Evolutionary conservation across 1,140 invertebrate species (phyloP), one percentile per base, ranked within the genome.

Genomic region (Schlechtendalia chinensis): DNA sequence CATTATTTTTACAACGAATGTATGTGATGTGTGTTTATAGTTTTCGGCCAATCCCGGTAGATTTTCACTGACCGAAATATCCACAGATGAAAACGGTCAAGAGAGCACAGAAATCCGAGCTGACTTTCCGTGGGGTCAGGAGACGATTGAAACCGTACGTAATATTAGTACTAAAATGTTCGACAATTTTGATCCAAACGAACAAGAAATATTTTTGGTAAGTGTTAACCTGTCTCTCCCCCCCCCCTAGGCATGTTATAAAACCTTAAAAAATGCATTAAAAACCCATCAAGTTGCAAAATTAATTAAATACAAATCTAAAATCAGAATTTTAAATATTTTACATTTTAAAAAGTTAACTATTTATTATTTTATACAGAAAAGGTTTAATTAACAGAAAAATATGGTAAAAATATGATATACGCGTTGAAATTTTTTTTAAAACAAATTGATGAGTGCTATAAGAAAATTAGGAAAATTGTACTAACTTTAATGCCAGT

Each of bases 21-120:
- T 22, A 83, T 8, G 45, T 47, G 14, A 24, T n/a, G 84, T 84
- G 81, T 82, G 80, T 83, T 86, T 88, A 83, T 86, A 91, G 88
- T 89, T 90, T 84, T 90, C 90, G 75, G 88, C 88, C n/a, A 88
- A 89, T 83, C 91, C 91, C 50, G 90, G 90, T 82, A 85, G 90
- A 61, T 91, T 90, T 85, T 83, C 83, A 75, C 84, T 91, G 32
- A 88, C 86, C 82, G 89, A 91, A 83, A 86, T 90, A 19, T 86
- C 86, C 81, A 84, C 85, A 61, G 84, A 85, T 32, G 82, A 85
- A 3, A 83, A 85, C 45, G 69, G 80, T 53, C 81, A 81, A n/a
- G 84, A 83, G 82, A 81, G n/a, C 63, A 88, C 89, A n/a, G 85
- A 89, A 82, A 88, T 90, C 77, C 81, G 86, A 56, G 88, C 88